Percentiles rank a stretch among this genome's conserved stretches.
phyloP scores from a whole-genome alignment of 2,888 invertebrate genomes.

The Drosophila leonis region DNA sequence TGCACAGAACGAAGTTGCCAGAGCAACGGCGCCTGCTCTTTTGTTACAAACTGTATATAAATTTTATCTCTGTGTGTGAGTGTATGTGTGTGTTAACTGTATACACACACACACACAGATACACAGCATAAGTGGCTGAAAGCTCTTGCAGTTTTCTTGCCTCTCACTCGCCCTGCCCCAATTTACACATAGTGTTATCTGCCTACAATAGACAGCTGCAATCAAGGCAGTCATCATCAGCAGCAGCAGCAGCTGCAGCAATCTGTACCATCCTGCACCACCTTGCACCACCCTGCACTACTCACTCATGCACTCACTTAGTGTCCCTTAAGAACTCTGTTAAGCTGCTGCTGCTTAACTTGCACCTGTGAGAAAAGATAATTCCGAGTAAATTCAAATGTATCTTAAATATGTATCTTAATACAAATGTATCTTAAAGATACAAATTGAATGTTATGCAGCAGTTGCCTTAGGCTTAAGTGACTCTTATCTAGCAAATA shows the following conservation, averaged over 20 bases:
- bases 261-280: neutral
- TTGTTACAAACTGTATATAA: constrained; percentile 28
- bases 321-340: neutral
- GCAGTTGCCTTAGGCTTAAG: no score
- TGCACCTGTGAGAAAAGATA: neutral
- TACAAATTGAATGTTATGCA: neutral
- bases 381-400: neutral
- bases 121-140: constrained; percentile 23
- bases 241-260: neutral
- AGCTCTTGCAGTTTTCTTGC: constrained; percentile 36
- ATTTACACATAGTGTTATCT: constrained; percentile 17
- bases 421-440: neutral
- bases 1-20: constrained; percentile 17
- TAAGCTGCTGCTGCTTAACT: neutral
- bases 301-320: neutral
- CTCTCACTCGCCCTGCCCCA: neutral
- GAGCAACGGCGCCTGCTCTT: constrained; percentile 22
- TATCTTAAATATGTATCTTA: neutral
- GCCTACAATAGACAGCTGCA: constrained; percentile 24
- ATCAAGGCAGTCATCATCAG: constrained; percentile 9
- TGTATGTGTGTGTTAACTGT: constrained; percentile 6
- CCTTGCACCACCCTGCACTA: neutral
- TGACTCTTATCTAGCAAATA: no score
- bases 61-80: constrained; percentile 2
- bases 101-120: constrained; percentile 24